phyloP scores from a whole-genome alignment of 2,888 invertebrate genomes.

The Euproctis similis region DNA sequence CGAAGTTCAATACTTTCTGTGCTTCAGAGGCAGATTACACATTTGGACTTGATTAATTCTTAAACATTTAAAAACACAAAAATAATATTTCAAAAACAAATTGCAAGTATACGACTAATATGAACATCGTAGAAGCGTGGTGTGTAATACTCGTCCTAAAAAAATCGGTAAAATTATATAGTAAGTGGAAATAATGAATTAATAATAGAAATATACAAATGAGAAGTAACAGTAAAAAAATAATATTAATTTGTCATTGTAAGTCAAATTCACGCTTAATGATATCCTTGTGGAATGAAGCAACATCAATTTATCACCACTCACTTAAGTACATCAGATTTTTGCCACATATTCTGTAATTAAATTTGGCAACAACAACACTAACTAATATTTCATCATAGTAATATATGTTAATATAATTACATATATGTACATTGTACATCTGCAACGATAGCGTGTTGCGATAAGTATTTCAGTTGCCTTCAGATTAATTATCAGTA shows the following conservation, averaged over 20 bases:
- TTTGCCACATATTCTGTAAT: slow-evolving; percentile 10
- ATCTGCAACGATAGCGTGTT: slow-evolving; percentile 12
- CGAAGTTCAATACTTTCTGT: too few species aligned
- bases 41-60: too few species aligned
- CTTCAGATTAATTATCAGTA: slow-evolving; percentile 20
- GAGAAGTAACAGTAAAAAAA: neutral
- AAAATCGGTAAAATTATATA: too few species aligned
- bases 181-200: too few species aligned
- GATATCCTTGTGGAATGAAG: slow-evolving; percentile 1
- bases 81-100: too few species aligned
- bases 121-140: too few species aligned
- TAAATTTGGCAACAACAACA: slow-evolving; percentile 14
- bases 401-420: slow-evolving; percentile 11
- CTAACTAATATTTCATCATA: slow-evolving; percentile 13
- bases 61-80: too few species aligned
- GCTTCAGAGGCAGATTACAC: too few species aligned
- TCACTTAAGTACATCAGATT: slow-evolving; percentile 5
- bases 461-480: slow-evolving; percentile 21
- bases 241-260: neutral
- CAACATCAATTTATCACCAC: slow-evolving; percentile 9
- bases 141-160: too few species aligned
- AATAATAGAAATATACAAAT: too few species aligned
- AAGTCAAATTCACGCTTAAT: neutral
- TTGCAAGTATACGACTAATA: too few species aligned
- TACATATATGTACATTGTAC: slow-evolving; percentile 7